phyloP scores from a whole-genome alignment of 2,888 invertebrate species.

The Tiliacea citrago region DNA sequence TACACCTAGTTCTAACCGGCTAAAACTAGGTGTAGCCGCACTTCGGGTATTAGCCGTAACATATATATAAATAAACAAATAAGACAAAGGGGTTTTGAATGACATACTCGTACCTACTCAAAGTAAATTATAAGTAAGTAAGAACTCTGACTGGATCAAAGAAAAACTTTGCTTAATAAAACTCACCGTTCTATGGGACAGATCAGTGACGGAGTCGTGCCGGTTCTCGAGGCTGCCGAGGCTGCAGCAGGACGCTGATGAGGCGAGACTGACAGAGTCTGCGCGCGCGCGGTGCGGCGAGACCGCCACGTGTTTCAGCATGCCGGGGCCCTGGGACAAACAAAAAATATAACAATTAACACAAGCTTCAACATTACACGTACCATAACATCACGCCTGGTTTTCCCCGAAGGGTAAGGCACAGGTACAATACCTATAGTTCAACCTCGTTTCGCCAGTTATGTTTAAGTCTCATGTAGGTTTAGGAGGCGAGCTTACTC shows the following conservation, averaged over 20 bases:
- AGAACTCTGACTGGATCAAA: neutral
- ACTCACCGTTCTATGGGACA: slow-evolving; percentile 86
- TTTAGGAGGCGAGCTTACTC: neutral
- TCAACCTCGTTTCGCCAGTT: neutral
- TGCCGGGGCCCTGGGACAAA: slow-evolving; percentile 81
- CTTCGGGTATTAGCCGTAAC: too few species aligned
- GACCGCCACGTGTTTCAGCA: slow-evolving; percentile 98
- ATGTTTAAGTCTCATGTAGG: neutral
- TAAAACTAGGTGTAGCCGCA: too few species aligned
- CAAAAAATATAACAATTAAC: neutral
- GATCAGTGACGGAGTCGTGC: slow-evolving; percentile 87
- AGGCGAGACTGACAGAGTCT: slow-evolving; percentile 95
- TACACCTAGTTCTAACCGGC: too few species aligned
- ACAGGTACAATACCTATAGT: neutral
- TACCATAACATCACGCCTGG: neutral
- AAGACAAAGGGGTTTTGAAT: neutral
- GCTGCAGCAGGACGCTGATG: slow-evolving; percentile 93
- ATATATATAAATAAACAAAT: neutral
- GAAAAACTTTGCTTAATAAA: neutral
- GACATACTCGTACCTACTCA: neutral
- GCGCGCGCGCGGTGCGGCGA: slow-evolving; percentile 96
- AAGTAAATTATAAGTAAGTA: neutral
- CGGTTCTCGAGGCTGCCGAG: slow-evolving; percentile 93
- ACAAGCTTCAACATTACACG: neutral
- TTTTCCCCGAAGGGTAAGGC: neutral